Base-by-base conservation (phyloP, 2,113 vertebrate species). In the Felis chaus region DNA sequence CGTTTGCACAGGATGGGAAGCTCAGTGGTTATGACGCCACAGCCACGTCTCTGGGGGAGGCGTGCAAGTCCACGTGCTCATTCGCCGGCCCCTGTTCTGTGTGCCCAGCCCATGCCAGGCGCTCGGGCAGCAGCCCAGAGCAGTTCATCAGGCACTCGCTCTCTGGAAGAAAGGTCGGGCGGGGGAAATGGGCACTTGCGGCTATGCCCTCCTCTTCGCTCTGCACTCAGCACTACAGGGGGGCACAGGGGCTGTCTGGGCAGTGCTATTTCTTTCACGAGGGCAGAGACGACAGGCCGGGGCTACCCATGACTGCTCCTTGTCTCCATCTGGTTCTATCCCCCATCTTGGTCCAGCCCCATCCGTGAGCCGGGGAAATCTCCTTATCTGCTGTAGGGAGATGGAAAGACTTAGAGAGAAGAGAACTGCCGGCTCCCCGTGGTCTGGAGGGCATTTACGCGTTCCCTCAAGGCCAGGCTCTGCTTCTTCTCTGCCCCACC, bases 31-130 rank as follows among this genome's bases (percentile, higher is more conserved):
- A 48, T 9, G 57, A 23, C 25, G 41, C n/a, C 48, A 53, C 5
- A 16, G 89, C 50, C 33, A 13, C 6, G 23, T 36, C 33, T 45
- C 71, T 39, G 33, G 5, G 36, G 39, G 71, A 50, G 81, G 33
- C 1, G 16, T 21, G 45, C 68, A 78, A 66, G 45, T 41, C 73
- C 13, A 1, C 4, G 1, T 4, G 41, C 71, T 55, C 29, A 25
- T 31, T n/a, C 69, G 10, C 48, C 15, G 6, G 1, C 0, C 0
- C 48, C 57, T 89, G 19, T 25, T 81, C 14, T 18, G 21, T 1
- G 55, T 33, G 31, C 21, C 68, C 14, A 6, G 68, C 27, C 36
- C 18, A 25, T 0, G 16, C 81, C 50, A 68, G 63, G 78, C 5
- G 48, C 13, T 45, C n/a, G 4, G 63, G 12, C 69, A 57, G 36